Percentiles rank a stretch among this genome's conserved stretches.
phyloP scores from a whole-genome alignment of 1,140 invertebrate genomes.

The Drosophila melanogaster region DNA sequence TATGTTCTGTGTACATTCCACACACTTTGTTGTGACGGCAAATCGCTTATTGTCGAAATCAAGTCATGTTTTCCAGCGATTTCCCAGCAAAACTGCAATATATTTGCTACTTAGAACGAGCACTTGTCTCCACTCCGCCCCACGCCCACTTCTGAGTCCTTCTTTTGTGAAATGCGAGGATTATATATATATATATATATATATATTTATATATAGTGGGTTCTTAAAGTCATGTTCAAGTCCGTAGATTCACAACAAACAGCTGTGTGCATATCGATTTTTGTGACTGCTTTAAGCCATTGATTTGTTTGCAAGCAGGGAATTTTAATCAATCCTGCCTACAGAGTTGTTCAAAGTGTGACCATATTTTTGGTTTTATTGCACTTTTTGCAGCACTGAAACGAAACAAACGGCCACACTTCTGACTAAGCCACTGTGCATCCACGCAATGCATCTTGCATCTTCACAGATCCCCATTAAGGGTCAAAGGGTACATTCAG shows the following conservation, averaged over 20 bases:
- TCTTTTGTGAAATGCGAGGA: neutral
- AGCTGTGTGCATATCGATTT: too few species aligned
- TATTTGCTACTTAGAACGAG: constrained; percentile 47
- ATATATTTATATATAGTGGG: neutral
- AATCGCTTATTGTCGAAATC: constrained; percentile 41
- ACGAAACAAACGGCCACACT: too few species aligned
- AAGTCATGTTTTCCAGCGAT: constrained; percentile 59
- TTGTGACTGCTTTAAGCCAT: too few species aligned
- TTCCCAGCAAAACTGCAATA: constrained; percentile 39
- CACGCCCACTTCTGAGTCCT: neutral
- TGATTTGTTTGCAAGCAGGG: too few species aligned
- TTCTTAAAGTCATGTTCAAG: neutral
- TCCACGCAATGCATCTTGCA: constrained; percentile 5
- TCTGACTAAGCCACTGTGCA: neutral
- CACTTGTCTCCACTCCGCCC: neutral
- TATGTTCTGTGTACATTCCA: neutral
- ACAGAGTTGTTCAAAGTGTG: neutral
- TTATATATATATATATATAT: neutral
- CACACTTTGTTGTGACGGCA: constrained; percentile 1
- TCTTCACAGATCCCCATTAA: neutral
- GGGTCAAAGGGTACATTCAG: neutral
- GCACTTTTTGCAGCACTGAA: too few species aligned
- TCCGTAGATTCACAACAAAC: neutral
- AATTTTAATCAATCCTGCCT: too few species aligned
- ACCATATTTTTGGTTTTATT: too few species aligned